phyloP scores from a whole-genome alignment of 2,113 vertebrate species.

The Gallinago paraguaiae region DNA sequence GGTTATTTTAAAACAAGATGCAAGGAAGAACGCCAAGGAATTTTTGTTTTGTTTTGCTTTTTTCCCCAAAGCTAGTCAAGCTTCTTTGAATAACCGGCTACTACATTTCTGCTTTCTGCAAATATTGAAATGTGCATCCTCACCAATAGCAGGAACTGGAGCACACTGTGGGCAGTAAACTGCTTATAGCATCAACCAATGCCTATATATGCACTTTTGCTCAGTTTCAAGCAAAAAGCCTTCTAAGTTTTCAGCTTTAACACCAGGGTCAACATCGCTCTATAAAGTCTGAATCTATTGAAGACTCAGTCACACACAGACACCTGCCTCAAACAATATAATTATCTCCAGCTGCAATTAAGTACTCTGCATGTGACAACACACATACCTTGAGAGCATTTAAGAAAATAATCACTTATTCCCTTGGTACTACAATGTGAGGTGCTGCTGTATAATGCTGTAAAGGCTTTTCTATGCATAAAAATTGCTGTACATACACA shows the following conservation, averaged over 20 bases:
- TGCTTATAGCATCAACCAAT: accelerated
- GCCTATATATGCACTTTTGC: accelerated
- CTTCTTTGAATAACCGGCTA: not conserved
- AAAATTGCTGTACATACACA: not conserved
- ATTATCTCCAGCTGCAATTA: not conserved
- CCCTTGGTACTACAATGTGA: not conserved
- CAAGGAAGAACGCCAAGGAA: slow-evolving; percentile 8
- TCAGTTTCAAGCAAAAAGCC: not conserved
- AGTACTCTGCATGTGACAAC: not conserved
- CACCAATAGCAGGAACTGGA: not conserved
- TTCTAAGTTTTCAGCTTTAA: not conserved
- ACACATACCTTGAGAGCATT: not conserved
- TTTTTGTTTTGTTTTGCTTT: not conserved
- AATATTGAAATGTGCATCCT: not conserved
- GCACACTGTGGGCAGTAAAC: not conserved
- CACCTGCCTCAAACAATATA: not conserved
- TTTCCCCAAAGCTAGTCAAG: not conserved
- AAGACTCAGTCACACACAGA: not conserved
- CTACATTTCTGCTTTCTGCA: not conserved
- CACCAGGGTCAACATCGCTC: not conserved
- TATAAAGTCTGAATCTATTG: not conserved
- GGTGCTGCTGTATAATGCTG: not conserved
- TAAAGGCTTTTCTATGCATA: not conserved
- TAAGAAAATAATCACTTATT: not conserved
- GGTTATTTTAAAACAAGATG: slow-evolving; percentile 43